A percentile compares a stretch with the other conserved stretches of the same genome.
phyloP scores from a whole-genome alignment of 2,113 vertebrate genomes.

The Centropus unirufus region DNA sequence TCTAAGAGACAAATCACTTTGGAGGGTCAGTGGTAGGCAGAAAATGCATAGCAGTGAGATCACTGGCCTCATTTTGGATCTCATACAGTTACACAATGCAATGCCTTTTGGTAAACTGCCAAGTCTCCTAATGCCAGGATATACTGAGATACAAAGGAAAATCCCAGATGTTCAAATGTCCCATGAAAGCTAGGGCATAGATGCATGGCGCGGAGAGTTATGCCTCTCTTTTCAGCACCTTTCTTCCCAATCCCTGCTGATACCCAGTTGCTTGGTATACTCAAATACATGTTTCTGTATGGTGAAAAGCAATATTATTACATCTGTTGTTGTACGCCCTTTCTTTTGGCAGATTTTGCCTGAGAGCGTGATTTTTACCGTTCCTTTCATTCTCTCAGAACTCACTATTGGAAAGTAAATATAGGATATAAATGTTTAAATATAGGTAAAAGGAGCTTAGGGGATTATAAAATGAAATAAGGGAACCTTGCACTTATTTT shows the following conservation, averaged over 20 bases:
- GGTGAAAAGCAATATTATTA: not conserved
- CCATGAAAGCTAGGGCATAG: not conserved
- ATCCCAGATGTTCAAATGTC: not conserved
- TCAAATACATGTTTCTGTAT: not conserved
- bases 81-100: not conserved
- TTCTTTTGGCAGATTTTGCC: not conserved
- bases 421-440: not conserved
- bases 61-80: not conserved
- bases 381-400: not conserved
- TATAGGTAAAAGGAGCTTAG: not conserved
- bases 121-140: not conserved
- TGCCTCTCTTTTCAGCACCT: not conserved
- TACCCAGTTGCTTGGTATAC: not conserved
- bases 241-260: not conserved
- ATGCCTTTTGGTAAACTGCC: constrained; percentile 2
- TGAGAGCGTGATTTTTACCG: not conserved
- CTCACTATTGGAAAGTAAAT: not conserved
- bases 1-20: not conserved
- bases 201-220: not conserved
- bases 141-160: constrained; percentile 16
- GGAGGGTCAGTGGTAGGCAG: not conserved
- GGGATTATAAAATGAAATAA: not conserved
- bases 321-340: not conserved
- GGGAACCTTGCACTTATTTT: not conserved
- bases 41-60: not conserved